These are phyloP conservation scores for Passerina amoena DNA, from an alignment of 2,113 vertebrate genomes.

Conservation along the genomic window DNA sequence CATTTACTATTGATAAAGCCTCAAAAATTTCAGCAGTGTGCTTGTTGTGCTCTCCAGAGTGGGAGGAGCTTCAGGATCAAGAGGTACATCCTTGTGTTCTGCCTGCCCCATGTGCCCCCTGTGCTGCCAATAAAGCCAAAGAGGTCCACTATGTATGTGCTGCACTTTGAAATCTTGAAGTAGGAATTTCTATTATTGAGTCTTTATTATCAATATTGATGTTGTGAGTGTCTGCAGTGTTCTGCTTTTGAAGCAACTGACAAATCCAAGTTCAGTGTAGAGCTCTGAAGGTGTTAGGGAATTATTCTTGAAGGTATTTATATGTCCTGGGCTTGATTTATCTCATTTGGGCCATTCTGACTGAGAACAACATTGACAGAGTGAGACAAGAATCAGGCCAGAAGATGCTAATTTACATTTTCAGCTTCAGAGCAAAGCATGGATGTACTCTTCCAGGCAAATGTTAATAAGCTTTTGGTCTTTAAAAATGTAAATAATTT, in stretches of 20 bases:
- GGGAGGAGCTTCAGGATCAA: neutral
- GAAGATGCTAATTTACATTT: neutral
- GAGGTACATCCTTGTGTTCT: neutral
- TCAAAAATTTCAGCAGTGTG: neutral
- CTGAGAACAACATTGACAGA: neutral
- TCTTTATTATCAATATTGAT: neutral
- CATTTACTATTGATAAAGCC: neutral
- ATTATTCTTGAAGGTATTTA: neutral
- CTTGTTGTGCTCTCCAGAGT: neutral
- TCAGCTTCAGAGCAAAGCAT: neutral
- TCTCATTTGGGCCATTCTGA: neutral
- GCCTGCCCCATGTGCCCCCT: accelerated
- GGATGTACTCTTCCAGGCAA: constrained; percentile 27
- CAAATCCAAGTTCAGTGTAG: neutral
- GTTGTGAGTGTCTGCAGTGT: neutral
- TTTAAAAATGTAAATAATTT: constrained; percentile 57
- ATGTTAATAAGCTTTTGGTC: constrained; percentile 32
- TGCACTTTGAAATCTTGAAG: neutral
- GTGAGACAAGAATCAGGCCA: neutral
- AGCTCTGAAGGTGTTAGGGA: neutral
- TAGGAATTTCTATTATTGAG: neutral
- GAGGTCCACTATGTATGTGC: accelerated
- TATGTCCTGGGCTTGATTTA: neutral
- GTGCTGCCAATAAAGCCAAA: neutral
- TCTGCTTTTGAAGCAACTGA: neutral